Base-by-base conservation (phyloP, 1,140 invertebrate genomes). In the Drosophila sturtevanti region DNA sequence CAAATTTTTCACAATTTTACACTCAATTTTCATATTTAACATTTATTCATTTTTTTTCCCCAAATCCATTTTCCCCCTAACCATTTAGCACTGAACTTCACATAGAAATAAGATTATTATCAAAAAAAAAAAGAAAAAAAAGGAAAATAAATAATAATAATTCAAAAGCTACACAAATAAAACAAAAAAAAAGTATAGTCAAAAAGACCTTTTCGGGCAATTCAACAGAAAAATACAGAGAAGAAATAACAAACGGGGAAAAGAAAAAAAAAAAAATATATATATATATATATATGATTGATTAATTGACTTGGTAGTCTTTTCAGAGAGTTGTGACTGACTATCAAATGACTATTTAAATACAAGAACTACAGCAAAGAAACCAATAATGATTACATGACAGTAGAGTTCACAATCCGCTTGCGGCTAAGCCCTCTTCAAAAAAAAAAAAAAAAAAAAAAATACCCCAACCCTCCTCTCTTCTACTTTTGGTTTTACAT, bases 341-440 rank as follows among this genome's bases (percentile, higher is more conserved):
- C 69, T 63, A 74, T 77, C 68, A 79, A 85, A 84, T 84, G 72
- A 69, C 63, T 56, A 84, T 79, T 84, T 80, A 82, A 84, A 72
- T 64, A 60, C 75, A 76, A 63, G 71, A 74, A 51, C 63, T 67
- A 52, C 55, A 61, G 52, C 41, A 65, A 68, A 48, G 64, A 52
- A 44, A 59, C 63, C 60, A 72, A 79, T 87, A 79, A 87, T 86
- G 76, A 79, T 75, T 79, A 78, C 70, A 76, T 66, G 77, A 76
- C 71, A 58, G n/a, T n/a, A n/a, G 52, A 60, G 55, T 58, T 58
- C 11, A 38, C 21, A 55, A 62, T 31, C 18, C 16, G 37, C 64
- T 54, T 1, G 4, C 18, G 37, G 64, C 79, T 55, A 41, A 31
- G 21, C 52, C 24, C 10, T 34, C 34, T 14, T 44, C 61, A 14